Evolutionary conservation across 2,113 vertebrate genomes (phyloP).

Genomic region (Sorex fumeus): DNA sequence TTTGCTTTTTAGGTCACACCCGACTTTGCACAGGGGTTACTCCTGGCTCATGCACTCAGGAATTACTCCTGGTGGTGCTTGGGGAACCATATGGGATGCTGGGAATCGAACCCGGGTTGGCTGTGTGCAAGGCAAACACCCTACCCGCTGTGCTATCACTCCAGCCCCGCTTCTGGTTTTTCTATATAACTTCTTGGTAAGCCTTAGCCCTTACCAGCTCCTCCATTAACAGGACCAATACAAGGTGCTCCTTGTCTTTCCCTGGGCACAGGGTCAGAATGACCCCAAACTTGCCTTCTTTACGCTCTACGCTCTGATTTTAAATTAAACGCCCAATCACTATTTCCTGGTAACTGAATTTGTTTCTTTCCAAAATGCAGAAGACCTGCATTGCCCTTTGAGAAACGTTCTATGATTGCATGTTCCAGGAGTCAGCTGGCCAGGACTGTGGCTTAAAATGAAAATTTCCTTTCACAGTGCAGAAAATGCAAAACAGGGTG

Average conservation of each 20-base stretch:
- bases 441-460: not conserved
- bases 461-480: not conserved
- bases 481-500: too few species aligned
- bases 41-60: too few species aligned
- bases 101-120: too few species aligned
- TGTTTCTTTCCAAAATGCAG: constrained; percentile 44
- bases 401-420: constrained; percentile 51
- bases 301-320: constrained; percentile 7
- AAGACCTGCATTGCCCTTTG: constrained; percentile 24
- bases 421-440: not conserved
- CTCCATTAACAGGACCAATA: not conserved
- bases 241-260: constrained; percentile 48
- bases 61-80: too few species aligned
- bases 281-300: not conserved
- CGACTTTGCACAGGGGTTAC: too few species aligned
- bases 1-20: too few species aligned
- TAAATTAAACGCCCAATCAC: not conserved
- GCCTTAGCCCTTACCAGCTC: not conserved
- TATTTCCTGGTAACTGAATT: constrained; percentile 44
- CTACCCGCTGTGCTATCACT: too few species aligned
- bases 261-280: constrained; percentile 28
- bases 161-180: too few species aligned
- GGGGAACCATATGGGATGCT: too few species aligned
- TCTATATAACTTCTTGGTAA: not conserved
- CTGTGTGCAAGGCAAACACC: too few species aligned